Conservation (phyloP, 2,113 vertebrate species). For the Hoplias malabaricus region DNA sequence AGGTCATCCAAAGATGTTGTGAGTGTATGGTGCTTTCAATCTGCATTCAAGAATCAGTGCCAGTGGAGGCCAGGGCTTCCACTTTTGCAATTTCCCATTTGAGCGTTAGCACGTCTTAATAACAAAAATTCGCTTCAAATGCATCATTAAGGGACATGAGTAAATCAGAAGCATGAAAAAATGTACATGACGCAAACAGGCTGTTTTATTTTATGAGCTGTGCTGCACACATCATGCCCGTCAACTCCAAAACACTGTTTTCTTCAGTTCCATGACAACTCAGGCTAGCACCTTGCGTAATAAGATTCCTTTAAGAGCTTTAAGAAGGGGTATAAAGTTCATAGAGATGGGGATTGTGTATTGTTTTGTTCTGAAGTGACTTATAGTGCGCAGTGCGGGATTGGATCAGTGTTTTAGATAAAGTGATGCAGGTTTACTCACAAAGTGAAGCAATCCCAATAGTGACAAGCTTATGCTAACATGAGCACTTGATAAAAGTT, state of each 20-base stretch:
- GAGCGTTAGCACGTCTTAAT: not conserved
- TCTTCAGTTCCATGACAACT: not conserved
- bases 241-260: conserved; percentile 17
- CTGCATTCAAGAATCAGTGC: not conserved
- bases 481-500: not conserved
- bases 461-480: not conserved
- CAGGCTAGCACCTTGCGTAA: conserved; percentile 4
- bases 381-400: conserved; percentile 5
- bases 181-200: not conserved
- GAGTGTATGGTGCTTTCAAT: not conserved
- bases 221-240: not conserved
- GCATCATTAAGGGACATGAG: not conserved
- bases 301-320: conserved; percentile 13
- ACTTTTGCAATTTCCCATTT: not conserved
- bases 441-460: not conserved
- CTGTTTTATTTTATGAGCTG: not conserved
- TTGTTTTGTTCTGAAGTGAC: conserved; percentile 15
- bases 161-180: not conserved
- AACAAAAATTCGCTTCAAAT: not conserved
- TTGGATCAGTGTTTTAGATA: not conserved
- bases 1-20: not conserved
- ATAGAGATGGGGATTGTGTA: conserved; percentile 13
- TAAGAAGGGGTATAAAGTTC: conserved; percentile 16
- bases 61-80: not conserved
- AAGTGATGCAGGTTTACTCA: not conserved